A percentile compares a stretch with the other conserved stretches of the same genome.
Evolutionary conservation across 1,140 invertebrate species (phyloP).

Genomic region (Bradynema listronoti): DNA sequence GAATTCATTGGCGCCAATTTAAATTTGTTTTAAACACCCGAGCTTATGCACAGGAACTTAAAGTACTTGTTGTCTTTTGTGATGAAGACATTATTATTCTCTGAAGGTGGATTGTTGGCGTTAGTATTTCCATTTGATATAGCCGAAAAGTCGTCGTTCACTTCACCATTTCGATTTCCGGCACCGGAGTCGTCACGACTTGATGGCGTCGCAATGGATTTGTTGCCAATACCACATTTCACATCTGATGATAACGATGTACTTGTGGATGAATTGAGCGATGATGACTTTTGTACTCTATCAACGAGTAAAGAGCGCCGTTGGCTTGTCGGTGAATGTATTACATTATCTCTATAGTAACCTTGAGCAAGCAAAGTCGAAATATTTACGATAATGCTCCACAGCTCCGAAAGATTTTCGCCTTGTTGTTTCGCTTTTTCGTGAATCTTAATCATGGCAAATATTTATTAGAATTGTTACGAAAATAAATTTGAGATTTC

Average conservation of each 20-base stretch:
- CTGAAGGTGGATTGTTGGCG: conserved; percentile 40
- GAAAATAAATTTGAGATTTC: too few species aligned
- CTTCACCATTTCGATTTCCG: neutral
- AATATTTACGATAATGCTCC: conserved; percentile 10
- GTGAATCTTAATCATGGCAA: conserved; percentile 23
- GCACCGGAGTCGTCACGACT: too few species aligned
- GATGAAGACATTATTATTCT: conserved; percentile 52
- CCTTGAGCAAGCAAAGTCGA: neutral
- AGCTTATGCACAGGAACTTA: neutral
- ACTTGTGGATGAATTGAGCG: neutral
- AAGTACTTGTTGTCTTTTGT: neutral
- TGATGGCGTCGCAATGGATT: neutral
- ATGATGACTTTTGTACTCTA: too few species aligned
- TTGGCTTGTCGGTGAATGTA: too few species aligned
- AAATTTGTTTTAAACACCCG: neutral
- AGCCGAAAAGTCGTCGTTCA: neutral
- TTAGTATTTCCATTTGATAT: conserved; percentile 9
- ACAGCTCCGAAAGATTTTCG: conserved; percentile 19
- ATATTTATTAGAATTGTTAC: neutral
- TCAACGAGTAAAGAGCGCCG: too few species aligned
- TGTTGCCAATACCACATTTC: neutral
- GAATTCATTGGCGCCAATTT: conserved; percentile 8
- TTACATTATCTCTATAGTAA: conserved; percentile 13
- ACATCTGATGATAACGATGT: neutral
- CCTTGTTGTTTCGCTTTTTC: conserved; percentile 29